phyloP scores from a whole-genome alignment of 2,113 vertebrate genomes.

The Nibea albiflora region DNA sequence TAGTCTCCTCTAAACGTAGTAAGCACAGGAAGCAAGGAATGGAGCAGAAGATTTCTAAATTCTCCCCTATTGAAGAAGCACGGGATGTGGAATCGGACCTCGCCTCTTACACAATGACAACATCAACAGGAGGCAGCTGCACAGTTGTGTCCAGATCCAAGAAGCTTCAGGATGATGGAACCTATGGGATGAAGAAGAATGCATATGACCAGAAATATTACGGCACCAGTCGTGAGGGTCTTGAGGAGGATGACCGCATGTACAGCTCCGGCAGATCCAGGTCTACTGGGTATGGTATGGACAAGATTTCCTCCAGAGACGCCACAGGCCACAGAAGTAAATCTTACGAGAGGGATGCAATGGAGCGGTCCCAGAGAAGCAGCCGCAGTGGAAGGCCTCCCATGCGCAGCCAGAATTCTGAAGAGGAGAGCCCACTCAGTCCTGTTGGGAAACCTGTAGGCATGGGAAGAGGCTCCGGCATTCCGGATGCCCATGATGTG shows the following conservation, averaged over 20 bases:
- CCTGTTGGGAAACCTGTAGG: conserved; percentile 91
- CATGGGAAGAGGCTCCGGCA: conserved; percentile 85
- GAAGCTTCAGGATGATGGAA: conserved; percentile 91
- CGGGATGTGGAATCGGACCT: conserved; percentile 97
- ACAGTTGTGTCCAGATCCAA: conserved; percentile 91
- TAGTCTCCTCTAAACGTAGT: conserved; percentile 94
- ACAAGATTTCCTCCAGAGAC: conserved; percentile 91
- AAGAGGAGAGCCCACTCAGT: conserved; percentile 96
- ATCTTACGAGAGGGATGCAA: conserved; percentile 92
- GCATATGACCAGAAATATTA: conserved; percentile 96
- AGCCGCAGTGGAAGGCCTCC: conserved; percentile 88
- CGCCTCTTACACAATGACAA: conserved; percentile 90
- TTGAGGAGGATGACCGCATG: conserved; percentile 92
- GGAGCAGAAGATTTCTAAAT: conserved; percentile 99
- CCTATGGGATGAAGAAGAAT: conserved; percentile 93
- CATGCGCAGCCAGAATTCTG: conserved; percentile 92
- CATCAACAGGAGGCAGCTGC: conserved; percentile 87
- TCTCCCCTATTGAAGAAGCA: conserved; percentile 98
- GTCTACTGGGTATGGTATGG: conserved; percentile 90
- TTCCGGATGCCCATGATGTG: conserved; percentile 88
- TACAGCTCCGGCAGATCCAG: conserved; percentile 90
- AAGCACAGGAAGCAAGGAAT: conserved; percentile 98
- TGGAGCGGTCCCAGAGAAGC: conserved; percentile 90
- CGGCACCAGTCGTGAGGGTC: conserved; percentile 87
- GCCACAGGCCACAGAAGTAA: conserved; percentile 89